Evolutionary conservation across 2,888 invertebrate genomes (phyloP), one percentile per base, ranked within the genome.

Genomic region (Andrena dorsata): DNA sequence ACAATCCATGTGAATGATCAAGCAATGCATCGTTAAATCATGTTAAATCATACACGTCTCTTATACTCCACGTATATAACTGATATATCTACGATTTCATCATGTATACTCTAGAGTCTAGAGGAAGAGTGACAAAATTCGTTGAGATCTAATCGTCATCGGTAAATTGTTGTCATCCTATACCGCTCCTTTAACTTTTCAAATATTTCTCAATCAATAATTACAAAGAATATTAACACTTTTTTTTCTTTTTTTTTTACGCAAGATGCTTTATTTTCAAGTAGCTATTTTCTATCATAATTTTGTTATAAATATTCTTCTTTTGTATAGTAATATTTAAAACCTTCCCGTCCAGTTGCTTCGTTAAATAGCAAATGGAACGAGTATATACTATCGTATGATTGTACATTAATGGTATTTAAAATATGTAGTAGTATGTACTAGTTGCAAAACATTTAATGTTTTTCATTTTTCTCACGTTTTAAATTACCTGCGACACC

Each of bases 221-320:
- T 80, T 82, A 75, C 71, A 75, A 74, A 75, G 64, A 72, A 80
- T 66, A 70, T 60, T 76, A 64, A 80, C 68, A 60, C 30, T 76
- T 41, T 41, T 76, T 41, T 41, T 41, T 16, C 16, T 5, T 41
- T 41, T 16, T 47, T 66, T 26, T 70, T 69, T 26, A 66, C 49
- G 73, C 83, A 83, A 85, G 77, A 80, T 78, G 72, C 76, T 78
- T 81, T 80, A 80, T 84, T 84, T 69, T 80, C 72, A 63, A 71
- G 41, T 41, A 41, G 41, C 35, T 56, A 75, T 6, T 74, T 76
- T 53, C 7, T 60, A 47, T 56, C 23, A 53, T 23, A 65, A 5
- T 41, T 58, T 32, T 58, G 5, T 56, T 53, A 49, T 13, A 53
- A 71, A 80, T 70, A 76, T 64, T 51, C 23, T 61, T 26, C 65